Conservation (phyloP, 2,888 invertebrate genomes). For the Synanthedon vespiformis region DNA sequence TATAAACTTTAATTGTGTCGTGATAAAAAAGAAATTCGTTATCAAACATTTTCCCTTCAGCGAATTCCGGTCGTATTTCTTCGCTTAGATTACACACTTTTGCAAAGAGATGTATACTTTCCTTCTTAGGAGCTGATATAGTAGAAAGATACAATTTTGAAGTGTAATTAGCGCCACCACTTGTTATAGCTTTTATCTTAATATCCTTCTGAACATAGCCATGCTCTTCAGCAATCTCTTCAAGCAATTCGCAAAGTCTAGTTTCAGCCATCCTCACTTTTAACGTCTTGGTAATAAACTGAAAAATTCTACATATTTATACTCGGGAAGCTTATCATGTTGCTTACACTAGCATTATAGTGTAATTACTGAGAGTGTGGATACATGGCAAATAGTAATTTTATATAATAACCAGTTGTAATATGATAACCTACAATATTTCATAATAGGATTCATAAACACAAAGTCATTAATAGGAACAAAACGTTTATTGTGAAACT, state of each 20-base stretch:
- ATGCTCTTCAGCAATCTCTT: constrained; percentile 21
- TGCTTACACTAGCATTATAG: no score
- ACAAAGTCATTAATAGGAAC: no score
- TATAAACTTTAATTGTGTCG: not conserved
- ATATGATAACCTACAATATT: no score
- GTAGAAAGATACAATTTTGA: constrained; percentile 17
- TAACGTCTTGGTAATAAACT: no score
- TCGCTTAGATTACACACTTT: constrained; percentile 33
- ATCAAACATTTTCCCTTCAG: constrained; percentile 7
- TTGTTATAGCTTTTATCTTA: constrained; percentile 13
- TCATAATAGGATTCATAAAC: no score
- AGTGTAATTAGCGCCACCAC: constrained; percentile 28
- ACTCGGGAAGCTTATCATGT: no score
- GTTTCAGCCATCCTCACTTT: not conserved
- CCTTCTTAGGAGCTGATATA: constrained; percentile 9
- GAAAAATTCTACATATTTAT: no score
- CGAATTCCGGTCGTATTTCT: constrained; percentile 17
- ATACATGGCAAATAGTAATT: no score
- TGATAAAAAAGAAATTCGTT: constrained; percentile 3
- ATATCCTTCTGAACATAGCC: constrained; percentile 16
- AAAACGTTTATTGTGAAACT: no score
- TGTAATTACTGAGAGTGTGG: no score
- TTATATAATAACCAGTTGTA: no score
- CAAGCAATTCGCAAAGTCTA: constrained; percentile 10
- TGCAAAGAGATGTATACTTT: constrained; percentile 25